Base-by-base conservation (phyloP, 1,140 invertebrate genomes). In the Caenorhabditis brenneri region DNA sequence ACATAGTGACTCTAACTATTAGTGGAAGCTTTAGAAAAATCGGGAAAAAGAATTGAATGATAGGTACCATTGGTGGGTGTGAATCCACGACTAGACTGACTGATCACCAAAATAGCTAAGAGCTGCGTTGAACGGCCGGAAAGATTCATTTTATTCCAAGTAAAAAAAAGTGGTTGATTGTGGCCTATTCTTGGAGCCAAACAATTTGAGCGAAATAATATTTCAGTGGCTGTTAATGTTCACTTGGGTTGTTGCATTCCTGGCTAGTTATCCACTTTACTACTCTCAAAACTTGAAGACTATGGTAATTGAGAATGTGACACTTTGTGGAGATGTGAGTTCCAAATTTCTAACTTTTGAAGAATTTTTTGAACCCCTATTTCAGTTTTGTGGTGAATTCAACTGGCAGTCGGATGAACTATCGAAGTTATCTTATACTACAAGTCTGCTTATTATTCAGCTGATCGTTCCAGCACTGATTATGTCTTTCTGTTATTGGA, bases 401-500 rank as follows among this genome's bases (percentile, higher is more conserved):
- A 85, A 90, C 65, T 90, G 89, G 89, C 87, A 69, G 29, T 60
- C 80, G 51, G 49, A 85, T 82, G 69, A 82, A 4, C 27, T 60
- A 15, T 80, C 81, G 39, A 90, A 91, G 82, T 36, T 90, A 12
- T 79, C 55, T 15, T 90, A 90, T 69, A 90, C 90, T 15, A 84
- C 82, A 3, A 65, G 84, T 29, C 46, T 90, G 53, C 74, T 90
- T 12, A 78, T 88, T 29, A 81, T 91, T 46, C 90, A 91, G 85
- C 89, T 88, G 69, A 53, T 91, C 9, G 85, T 91, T 46, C 89
- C 89, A 5, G 88, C 84, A 3, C 46, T 85, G 4, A 90, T 90
- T 22, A 90, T 90, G 87, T 81, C 88, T 9, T 91, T 90, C 69
- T 90, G 90, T 65, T 90, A 90, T 84, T 91, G 89, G 90, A 91